Evolutionary conservation across 2,888 invertebrate species (phyloP), one percentile per base, ranked within the genome.

Genomic region (Trichogramma evanescens): DNA sequence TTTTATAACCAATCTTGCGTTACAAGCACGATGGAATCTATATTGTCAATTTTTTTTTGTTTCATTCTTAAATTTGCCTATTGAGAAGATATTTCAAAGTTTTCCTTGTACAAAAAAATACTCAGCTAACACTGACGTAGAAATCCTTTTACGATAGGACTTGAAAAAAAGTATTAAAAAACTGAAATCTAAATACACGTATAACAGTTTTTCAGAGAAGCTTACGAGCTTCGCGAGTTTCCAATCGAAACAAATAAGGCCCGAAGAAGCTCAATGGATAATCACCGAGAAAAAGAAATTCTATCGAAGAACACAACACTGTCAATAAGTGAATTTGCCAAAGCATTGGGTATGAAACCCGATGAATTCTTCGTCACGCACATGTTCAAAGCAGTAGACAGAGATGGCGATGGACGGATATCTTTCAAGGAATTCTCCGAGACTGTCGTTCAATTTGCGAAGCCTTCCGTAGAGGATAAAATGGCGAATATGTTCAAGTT

Each of bases 341-440:
- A 91, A 56, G 96, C 96, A 0, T 80, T 97, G 4, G 97, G 96
- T 46, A 97, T 97, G 97, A 91, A 91, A 74, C 82, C 92, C 0
- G 93, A 95, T 71, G 95, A 95, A 38, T 89, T 96, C 57, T 97
- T 97, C 74, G 95, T 97, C 0, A 88, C 92, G 71, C 93, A 95
- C 79, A 96, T 97, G 96, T 97, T 97, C 75, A 95, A 95, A 70
- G 95, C 95, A 70, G 95, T 95, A 0, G 95, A 96, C 76, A 95
- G 94, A 74, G 94, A 95, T 74, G 85, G 92, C 62, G 94, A 95
- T 77, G 95, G 95, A 3, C 82, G 93, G 63, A 95, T 97, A 68
- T 94, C 93, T 4, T 97, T 97, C 76, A 91, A 92, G 85, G 96
- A 96, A 79, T 97, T 97, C 77, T 80, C 97, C 55, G 94, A 95